phyloP scores from a whole-genome alignment of 2,113 vertebrate species.

The Thunnus maccoyii region DNA sequence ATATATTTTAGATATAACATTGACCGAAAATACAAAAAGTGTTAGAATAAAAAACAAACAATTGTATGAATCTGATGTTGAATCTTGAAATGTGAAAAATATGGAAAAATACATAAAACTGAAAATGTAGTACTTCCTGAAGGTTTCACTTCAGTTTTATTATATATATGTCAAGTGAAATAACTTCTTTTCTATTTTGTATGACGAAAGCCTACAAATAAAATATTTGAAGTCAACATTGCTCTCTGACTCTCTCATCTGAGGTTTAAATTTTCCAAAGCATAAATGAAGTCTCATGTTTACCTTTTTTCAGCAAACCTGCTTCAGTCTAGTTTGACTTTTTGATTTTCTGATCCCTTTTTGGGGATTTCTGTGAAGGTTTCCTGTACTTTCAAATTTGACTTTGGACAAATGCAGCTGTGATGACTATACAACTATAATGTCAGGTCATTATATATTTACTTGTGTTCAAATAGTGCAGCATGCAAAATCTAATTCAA shows the following conservation, averaged over 20 bases:
- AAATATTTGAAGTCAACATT: slow-evolving; percentile 40
- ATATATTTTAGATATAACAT: neutral
- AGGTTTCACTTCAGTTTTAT: slow-evolving; percentile 37
- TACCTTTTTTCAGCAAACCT: neutral
- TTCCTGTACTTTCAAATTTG: neutral
- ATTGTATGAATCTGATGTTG: neutral
- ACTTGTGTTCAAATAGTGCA: neutral
- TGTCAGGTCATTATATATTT: too few species aligned
- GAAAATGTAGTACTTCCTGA: slow-evolving; percentile 14
- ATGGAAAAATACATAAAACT: neutral
- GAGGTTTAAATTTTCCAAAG: neutral
- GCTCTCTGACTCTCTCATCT: slow-evolving; percentile 10
- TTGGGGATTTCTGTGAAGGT: neutral
- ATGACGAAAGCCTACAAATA: slow-evolving; percentile 38
- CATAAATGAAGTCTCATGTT: neutral
- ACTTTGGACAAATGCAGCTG: neutral
- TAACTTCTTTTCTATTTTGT: neutral
- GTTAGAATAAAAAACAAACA: neutral
- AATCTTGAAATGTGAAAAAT: slow-evolving; percentile 10
- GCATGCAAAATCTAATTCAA: too few species aligned
- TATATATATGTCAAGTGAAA: slow-evolving; percentile 4
- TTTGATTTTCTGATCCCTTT: neutral
- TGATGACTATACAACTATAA: neutral
- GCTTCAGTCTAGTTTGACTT: slow-evolving; percentile 1
- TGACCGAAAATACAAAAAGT: slow-evolving; percentile 4